A percentile compares a stretch with the other conserved stretches of the same genome.
phyloP scores from a whole-genome alignment of 2,797 vertebrate species.

The Coendou prehensilis region DNA sequence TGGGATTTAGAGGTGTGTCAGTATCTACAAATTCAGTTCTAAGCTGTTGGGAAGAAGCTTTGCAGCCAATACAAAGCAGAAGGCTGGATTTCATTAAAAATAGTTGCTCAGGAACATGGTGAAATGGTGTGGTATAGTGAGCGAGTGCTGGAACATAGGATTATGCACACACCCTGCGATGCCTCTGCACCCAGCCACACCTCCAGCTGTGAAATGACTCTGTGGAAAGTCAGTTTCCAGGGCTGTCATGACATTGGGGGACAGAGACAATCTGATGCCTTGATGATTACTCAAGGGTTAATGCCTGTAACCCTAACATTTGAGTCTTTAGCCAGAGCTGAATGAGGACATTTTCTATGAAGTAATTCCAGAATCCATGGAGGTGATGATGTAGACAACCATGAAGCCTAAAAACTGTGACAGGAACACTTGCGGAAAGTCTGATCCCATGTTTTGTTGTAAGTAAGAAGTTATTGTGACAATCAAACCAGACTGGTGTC shows the following conservation, averaged over 20 bases:
- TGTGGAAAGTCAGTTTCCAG: neutral
- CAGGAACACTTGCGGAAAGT: neutral
- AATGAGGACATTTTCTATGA: neutral
- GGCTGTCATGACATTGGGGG: neutral
- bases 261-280: neutral
- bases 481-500: neutral
- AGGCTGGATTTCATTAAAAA: constrained; percentile 63
- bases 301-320: too few relatives aligned
- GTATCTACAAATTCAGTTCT: constrained; percentile 44
- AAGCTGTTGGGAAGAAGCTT: constrained; percentile 55
- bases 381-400: neutral
- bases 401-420: neutral
- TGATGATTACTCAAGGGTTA: neutral
- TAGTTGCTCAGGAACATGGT: neutral
- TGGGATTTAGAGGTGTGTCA: constrained; percentile 30
- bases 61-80: constrained; percentile 50
- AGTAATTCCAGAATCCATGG: neutral
- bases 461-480: neutral
- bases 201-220: neutral
- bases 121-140: fast-evolving
- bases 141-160: neutral
- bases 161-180: neutral
- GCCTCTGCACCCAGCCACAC: neutral
- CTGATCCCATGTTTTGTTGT: neutral
- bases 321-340: neutral